Percentiles rank a stretch among this genome's conserved stretches.
These are phyloP conservation scores for Augochlorella aurata DNA, from an alignment of 2,888 invertebrate genomes.

Conservation along the genomic window DNA sequence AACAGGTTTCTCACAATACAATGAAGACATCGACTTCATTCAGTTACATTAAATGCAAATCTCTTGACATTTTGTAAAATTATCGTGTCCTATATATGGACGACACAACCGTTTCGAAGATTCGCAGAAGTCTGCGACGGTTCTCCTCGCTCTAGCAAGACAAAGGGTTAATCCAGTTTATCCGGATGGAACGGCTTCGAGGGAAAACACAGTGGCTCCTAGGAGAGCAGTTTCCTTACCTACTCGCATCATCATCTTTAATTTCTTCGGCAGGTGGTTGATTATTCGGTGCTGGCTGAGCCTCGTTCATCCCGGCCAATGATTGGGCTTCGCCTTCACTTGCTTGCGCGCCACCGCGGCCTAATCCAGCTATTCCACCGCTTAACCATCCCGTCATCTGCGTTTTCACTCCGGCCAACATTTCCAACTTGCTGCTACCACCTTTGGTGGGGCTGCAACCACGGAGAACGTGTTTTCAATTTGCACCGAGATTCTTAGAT, in stretches of 20 bases:
- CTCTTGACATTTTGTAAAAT: neutral
- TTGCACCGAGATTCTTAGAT: no score
- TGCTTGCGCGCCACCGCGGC: constrained; percentile 82
- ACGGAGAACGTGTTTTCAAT: constrained; percentile 6
- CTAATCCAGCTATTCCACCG: constrained; percentile 89
- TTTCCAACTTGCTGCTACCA: constrained; percentile 86
- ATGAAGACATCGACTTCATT: no score
- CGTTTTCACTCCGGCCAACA: constrained; percentile 93
- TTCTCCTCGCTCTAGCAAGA: neutral
- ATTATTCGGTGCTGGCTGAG: constrained; percentile 72
- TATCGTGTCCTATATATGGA: neutral
- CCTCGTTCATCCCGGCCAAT: constrained; percentile 80
- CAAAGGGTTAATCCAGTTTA: constrained; percentile 1
- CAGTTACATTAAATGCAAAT: no score
- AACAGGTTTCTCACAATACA: no score
- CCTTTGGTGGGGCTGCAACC: constrained; percentile 41
- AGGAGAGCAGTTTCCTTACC: constrained; percentile 69
- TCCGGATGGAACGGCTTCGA: neutral
- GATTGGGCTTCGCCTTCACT: constrained; percentile 83
- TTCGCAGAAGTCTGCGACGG: neutral
- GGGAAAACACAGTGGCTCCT: neutral
- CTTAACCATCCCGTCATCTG: constrained; percentile 93
- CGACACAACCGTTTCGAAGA: neutral
- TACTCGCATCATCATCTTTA: constrained; percentile 92
- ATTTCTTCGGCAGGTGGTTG: constrained; percentile 80